phyloP scores from a whole-genome alignment of 2,888 invertebrate genomes.

The Diaperis boleti region DNA sequence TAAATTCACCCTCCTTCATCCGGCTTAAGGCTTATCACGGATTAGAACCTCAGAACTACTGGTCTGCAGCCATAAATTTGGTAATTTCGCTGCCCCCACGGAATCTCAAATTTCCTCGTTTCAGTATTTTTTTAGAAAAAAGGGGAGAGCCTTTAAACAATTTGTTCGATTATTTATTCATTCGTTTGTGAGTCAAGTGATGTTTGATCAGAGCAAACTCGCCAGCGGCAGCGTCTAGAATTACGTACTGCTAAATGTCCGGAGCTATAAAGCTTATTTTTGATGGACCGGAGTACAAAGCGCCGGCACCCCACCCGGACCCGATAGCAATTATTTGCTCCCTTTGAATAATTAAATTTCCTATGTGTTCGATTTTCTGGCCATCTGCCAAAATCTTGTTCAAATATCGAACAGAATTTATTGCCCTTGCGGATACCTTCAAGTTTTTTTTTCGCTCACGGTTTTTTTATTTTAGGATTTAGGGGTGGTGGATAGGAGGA shows the following conservation, averaged over 20 bases:
- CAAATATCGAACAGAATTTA: constrained; percentile 12
- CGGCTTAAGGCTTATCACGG: constrained; percentile 45
- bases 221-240: constrained; percentile 51
- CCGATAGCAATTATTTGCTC: constrained; percentile 67
- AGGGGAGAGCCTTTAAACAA: constrained; percentile 36
- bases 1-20: constrained; percentile 43
- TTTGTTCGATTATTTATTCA: constrained; percentile 61
- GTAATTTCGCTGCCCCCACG: constrained; percentile 10
- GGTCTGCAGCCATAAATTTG: constrained; percentile 24
- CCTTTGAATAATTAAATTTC: constrained; percentile 68
- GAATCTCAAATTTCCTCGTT: background rate
- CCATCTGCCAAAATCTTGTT: constrained; percentile 63
- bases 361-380: constrained; percentile 64
- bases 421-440: background rate
- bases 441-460: constrained; percentile 3
- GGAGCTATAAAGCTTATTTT: constrained; percentile 49
- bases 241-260: constrained; percentile 46
- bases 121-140: constrained; percentile 7
- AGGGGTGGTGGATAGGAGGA: background rate
- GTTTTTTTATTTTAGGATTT: background rate
- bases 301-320: constrained; percentile 56
- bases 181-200: constrained; percentile 61
- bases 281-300: constrained; percentile 45
- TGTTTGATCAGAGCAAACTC: constrained; percentile 60
- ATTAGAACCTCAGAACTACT: constrained; percentile 46